These are phyloP conservation scores for Hiodon tergisus DNA, from an alignment of 2,113 vertebrate species.

Conservation along the genomic window DNA sequence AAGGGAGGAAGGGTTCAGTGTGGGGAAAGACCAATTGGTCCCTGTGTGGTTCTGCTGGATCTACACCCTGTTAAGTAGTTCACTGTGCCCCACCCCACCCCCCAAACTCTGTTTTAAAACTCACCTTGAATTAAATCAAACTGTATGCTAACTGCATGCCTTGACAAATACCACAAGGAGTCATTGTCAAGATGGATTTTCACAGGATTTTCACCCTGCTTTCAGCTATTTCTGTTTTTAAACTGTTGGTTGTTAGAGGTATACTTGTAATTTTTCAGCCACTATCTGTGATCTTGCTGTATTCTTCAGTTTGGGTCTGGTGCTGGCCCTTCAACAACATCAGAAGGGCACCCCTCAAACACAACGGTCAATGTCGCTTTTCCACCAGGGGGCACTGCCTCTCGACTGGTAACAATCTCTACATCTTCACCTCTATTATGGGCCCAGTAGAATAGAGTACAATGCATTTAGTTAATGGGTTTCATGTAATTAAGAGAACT, in stretches of 20 bases:
- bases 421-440: not conserved
- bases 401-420: slow-evolving; percentile 48
- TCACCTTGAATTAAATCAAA: not conserved
- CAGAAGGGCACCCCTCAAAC: slow-evolving; percentile 39
- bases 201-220: not conserved
- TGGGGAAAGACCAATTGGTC: not conserved
- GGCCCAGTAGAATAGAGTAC: not conserved
- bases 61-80: too few relatives aligned
- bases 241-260: too few relatives aligned
- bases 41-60: not conserved
- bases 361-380: slow-evolving; percentile 20
- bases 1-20: not conserved
- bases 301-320: slow-evolving; percentile 45
- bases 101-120: not conserved
- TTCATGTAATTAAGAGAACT: too few relatives aligned
- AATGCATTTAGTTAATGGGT: not conserved
- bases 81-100: too few relatives aligned
- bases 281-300: slow-evolving; percentile 42
- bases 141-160: not conserved
- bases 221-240: not conserved
- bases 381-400: slow-evolving; percentile 37
- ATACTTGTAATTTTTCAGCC: too few relatives aligned
- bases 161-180: slow-evolving; percentile 5
- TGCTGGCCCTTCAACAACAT: slow-evolving; percentile 47
- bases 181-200: slow-evolving; percentile 6